Conservation (phyloP, 2,113 vertebrate genomes). For the Strix uralensis region DNA sequence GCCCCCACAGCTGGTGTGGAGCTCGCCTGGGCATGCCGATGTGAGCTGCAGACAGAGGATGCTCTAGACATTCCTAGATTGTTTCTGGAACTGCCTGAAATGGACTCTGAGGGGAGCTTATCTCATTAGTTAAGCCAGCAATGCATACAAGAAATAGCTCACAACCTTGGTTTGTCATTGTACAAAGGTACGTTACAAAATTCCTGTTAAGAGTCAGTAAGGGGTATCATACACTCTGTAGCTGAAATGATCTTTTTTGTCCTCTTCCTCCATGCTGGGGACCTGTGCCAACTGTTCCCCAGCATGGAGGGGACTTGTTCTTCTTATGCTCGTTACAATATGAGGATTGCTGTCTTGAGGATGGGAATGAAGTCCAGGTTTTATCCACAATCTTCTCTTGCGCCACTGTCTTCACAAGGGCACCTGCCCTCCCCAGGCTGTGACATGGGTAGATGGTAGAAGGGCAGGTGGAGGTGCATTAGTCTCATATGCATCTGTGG, state of each 20-base stretch:
- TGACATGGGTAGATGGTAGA: neutral
- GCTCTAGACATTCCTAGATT: neutral
- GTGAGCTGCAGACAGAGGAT: neutral
- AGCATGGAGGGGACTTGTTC: neutral
- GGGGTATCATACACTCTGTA: neutral
- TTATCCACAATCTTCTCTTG: neutral
- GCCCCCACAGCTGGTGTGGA: neutral
- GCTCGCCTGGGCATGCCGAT: rapidly evolving
- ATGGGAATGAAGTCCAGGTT: neutral
- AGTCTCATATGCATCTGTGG: neutral
- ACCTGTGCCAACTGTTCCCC: neutral
- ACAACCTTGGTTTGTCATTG: neutral
- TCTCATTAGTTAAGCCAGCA: neutral
- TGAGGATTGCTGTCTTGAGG: neutral
- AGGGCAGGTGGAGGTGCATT: neutral
- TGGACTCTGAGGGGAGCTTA: neutral
- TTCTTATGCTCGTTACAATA: neutral
- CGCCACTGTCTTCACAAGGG: neutral
- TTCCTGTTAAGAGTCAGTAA: neutral
- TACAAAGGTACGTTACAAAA: neutral
- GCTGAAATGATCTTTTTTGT: neutral
- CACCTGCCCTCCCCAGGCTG: neutral
- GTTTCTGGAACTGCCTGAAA: neutral
- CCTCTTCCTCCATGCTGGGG: neutral
- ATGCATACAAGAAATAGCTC: neutral